These are phyloP conservation scores for Cyclura pinguis DNA, from an alignment of 2,797 vertebrate species.

Conservation along the genomic window DNA sequence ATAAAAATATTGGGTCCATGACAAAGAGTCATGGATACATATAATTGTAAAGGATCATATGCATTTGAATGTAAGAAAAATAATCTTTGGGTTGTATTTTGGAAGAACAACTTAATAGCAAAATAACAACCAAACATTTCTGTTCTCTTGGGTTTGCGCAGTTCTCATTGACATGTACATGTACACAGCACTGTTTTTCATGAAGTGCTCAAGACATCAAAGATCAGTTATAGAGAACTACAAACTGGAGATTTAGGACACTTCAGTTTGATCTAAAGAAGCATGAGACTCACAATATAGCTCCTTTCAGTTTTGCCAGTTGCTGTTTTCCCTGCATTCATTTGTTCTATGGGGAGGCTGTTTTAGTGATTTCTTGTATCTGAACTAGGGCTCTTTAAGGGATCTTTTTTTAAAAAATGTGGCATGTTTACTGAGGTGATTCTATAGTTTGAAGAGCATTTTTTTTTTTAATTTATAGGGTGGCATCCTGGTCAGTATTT, in stretches of 20 bases:
- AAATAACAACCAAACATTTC: neutral
- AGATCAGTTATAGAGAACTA: rapidly evolving
- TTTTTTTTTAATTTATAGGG: no score
- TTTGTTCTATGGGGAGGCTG: no score
- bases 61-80: neutral
- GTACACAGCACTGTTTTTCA: neutral
- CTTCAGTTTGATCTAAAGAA: neutral
- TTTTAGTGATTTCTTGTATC: no score
- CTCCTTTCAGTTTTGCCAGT: no score
- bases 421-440: no score
- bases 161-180: constrained; percentile 17
- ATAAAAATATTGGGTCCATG: neutral
- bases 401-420: no score
- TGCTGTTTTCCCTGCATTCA: no score
- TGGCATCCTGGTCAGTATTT: no score
- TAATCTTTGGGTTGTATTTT: neutral
- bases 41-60: neutral
- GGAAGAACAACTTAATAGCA: neutral
- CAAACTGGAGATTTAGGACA: neutral
- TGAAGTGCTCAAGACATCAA: constrained; percentile 10
- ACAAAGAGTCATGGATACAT: neutral
- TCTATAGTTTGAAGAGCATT: no score
- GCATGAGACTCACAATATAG: no score
- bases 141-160: neutral
- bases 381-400: no score